A percentile compares a stretch with the other conserved stretches of the same genome.
These are phyloP conservation scores for Rallus crepitans DNA, from an alignment of 2,797 vertebrate species.

Conservation along the genomic window DNA sequence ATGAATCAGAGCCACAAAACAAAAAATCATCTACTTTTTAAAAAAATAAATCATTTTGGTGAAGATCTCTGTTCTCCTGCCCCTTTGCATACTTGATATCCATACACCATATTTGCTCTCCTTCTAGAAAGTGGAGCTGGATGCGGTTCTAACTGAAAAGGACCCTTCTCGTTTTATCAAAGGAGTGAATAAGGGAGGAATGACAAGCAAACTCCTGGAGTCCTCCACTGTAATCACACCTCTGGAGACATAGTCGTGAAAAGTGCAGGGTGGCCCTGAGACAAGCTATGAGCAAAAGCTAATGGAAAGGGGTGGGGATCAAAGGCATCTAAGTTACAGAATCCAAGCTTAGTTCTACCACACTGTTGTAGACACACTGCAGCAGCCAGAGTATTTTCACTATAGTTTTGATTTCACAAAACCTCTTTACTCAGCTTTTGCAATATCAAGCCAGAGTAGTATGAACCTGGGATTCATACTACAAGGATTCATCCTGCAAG, in stretches of 20 bases:
- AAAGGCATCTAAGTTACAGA: background rate
- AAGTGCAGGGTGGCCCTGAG: background rate
- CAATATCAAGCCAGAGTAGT: background rate
- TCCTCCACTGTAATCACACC: background rate
- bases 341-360: background rate
- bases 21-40: background rate
- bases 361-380: background rate
- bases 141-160: background rate
- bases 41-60: background rate
- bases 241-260: background rate
- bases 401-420: background rate
- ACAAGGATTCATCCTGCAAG: too few species aligned
- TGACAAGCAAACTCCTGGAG: fast-evolving
- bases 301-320: background rate
- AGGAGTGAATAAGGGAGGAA: background rate
- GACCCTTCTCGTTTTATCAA: background rate
- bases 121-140: background rate
- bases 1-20: background rate
- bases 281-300: background rate
- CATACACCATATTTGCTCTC: background rate
- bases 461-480: background rate
- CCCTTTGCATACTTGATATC: background rate
- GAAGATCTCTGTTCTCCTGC: fast-evolving
- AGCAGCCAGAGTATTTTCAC: background rate
- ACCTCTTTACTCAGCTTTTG: background rate